Evolutionary conservation across 2,888 invertebrate species (phyloP).

Genomic region (Orthonevra nobilis): DNA sequence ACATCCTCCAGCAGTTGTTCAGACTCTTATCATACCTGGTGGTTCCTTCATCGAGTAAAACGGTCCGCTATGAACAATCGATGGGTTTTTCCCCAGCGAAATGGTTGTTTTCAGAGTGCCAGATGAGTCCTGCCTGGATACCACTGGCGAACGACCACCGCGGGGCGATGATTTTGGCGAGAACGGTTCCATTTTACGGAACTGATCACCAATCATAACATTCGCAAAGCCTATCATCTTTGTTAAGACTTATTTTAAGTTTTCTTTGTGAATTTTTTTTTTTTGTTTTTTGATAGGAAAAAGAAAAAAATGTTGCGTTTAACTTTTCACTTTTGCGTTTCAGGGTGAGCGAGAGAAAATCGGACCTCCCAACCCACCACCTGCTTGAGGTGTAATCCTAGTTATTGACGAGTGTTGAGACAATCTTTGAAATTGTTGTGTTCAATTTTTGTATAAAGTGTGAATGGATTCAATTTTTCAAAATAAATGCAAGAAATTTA

Average conservation of each 20-base stretch:
- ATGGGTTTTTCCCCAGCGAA: constrained; percentile 97
- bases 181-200: constrained; percentile 95
- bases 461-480: constrained; percentile 18
- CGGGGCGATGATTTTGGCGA: constrained; percentile 98
- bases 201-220: constrained; percentile 96
- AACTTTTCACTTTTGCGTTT: constrained; percentile 56
- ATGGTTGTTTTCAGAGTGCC: constrained; percentile 98
- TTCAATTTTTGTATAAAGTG: background rate
- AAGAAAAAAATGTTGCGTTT: constrained; percentile 7
- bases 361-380: constrained; percentile 31
- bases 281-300: background rate
- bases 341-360: constrained; percentile 54
- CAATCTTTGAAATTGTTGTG: background rate
- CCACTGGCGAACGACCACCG: constrained; percentile 96
- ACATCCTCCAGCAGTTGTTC: background rate
- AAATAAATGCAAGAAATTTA: constrained; percentile 54
- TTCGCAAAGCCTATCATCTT: constrained; percentile 80
- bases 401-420: background rate
- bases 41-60: constrained; percentile 99
- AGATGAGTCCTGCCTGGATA: constrained; percentile 97
- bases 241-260: no score
- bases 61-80: constrained; percentile 97
- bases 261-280: constrained; percentile 8
- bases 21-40: constrained; percentile 84
- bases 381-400: background rate